Percentiles rank a stretch among this genome's conserved stretches.
These are phyloP conservation scores for Platypus cylindrus DNA, from an alignment of 2,888 invertebrate genomes.

Conservation along the genomic window DNA sequence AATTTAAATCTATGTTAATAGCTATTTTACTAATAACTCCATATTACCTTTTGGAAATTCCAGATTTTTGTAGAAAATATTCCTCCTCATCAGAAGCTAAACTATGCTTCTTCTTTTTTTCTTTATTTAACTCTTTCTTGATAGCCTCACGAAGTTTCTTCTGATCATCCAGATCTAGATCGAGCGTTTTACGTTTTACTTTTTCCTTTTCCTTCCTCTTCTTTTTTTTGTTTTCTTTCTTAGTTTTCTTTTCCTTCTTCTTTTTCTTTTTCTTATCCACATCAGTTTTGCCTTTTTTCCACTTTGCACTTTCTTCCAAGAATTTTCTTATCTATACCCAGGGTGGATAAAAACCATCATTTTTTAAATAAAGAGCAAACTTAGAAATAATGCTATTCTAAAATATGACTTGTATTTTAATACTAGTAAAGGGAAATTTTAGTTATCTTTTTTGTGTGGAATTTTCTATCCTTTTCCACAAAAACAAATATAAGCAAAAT, in stretches of 20 bases:
- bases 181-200: slow-evolving; percentile 50
- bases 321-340: slow-evolving; percentile 54
- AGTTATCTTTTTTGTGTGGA: too few relatives aligned
- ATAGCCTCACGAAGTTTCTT: slow-evolving; percentile 55
- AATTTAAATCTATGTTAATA: too few relatives aligned
- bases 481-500: too few relatives aligned
- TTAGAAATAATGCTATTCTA: too few relatives aligned
- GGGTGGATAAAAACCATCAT: too few relatives aligned
- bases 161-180: slow-evolving; percentile 49
- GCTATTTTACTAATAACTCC: slow-evolving; percentile 3
- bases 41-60: slow-evolving; percentile 34
- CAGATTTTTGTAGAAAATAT: slow-evolving; percentile 35
- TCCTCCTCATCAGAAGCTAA: slow-evolving; percentile 35
- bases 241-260: slow-evolving; percentile 43
- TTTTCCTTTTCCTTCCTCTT: slow-evolving; percentile 56
- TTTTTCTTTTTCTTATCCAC: slow-evolving; percentile 52
- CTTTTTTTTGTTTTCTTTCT: slow-evolving; percentile 63
- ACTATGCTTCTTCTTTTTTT: slow-evolving; percentile 31
- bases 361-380: too few relatives aligned
- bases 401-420: too few relatives aligned
- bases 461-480: too few relatives aligned
- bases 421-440: too few relatives aligned
- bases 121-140: slow-evolving; percentile 42
- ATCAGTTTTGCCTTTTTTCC: slow-evolving; percentile 54
- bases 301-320: slow-evolving; percentile 69